Base-by-base conservation (phyloP, 2,888 invertebrate species). In the Catocala sponsa region DNA sequence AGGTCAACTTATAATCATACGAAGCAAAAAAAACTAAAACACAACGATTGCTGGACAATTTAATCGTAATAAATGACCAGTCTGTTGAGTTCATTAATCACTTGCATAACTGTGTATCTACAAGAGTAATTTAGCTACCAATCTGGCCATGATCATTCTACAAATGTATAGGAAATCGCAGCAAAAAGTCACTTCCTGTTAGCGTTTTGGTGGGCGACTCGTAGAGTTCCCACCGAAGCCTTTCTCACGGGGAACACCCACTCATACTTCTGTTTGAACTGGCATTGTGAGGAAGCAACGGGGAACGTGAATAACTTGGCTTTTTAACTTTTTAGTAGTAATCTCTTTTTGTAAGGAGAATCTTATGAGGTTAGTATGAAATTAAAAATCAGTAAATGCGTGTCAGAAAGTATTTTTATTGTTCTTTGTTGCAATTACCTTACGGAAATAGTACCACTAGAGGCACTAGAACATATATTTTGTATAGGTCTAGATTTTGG, bases 171-270 rank as follows among this genome's bases (percentile, higher is more conserved):
- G 59, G 73, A 68, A 66, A 70, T 66, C 48, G 50, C 63, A 48
- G 67, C 58, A 72, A 75, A 78, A 72, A 69, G 52, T 55, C 59
- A 68, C 55, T 78, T 79, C 72, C 78, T 78, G 76, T 68, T 68
- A 58, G 55, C 74, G 65, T 52, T 55, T 59, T 32, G 72, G 59
- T 63, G 65, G 56, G 47, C 43, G 25, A 41, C 48, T 25, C 47
- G 11, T n/a, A 15, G 1, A 15, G 64, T 76, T 76, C 78, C 58
- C 76, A 76, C 53, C 67, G 52, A 32, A 7, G 32, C 41, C 15
- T 35, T 80, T 83, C 83, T 77, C 82, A 82, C 78, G 71, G 67
- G 66, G 71, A 66, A 77, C 81, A 71, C 81, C 80, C 80, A 80
- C 80, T 74, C 71, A 35, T 59, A 63, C 57, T 65, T 57, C 55